A percentile compares a stretch with the other conserved stretches of the same genome.
These are phyloP conservation scores for Carterocephalus palaemon DNA, from an alignment of 2,888 invertebrate genomes.

Conservation along the genomic window DNA sequence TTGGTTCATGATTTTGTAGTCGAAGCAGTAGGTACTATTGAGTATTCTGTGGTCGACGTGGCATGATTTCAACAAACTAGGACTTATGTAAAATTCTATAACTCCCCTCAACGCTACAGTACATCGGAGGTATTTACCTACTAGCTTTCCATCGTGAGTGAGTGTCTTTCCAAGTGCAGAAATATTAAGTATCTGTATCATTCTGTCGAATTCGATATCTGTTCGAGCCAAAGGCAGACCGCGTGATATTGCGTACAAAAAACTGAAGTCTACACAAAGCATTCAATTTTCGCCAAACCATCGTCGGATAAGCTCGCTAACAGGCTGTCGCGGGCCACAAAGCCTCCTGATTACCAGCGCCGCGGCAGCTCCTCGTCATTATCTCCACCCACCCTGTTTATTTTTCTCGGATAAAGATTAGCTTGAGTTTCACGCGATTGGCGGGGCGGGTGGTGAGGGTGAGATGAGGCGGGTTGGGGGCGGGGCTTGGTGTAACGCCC, in stretches of 20 bases:
- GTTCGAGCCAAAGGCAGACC: constrained; percentile 29
- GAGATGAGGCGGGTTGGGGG: constrained; percentile 44
- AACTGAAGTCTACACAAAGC: constrained; percentile 40
- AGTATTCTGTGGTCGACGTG: too few relatives aligned
- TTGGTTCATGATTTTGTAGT: too few relatives aligned
- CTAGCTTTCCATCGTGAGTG: constrained; percentile 31
- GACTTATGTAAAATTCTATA: too few relatives aligned
- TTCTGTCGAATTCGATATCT: constrained; percentile 27
- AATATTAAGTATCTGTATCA: constrained; percentile 29
- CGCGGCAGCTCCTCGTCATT: constrained; percentile 64
- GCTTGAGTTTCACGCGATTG: constrained; percentile 70
- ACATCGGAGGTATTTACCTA: too few relatives aligned
- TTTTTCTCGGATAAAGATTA: constrained; percentile 79
- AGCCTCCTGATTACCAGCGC: constrained; percentile 71
- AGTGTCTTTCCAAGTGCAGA: constrained; percentile 49
- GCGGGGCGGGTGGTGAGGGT: constrained; percentile 54
- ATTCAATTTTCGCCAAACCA: constrained; percentile 69
- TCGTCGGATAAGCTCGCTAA: constrained; percentile 59
- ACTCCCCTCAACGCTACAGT: too few relatives aligned
- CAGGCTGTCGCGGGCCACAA: constrained; percentile 69
- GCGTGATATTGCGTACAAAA: constrained; percentile 35
- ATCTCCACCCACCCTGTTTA: constrained; percentile 76
- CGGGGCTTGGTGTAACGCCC: constrained; percentile 39
- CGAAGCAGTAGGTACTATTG: too few relatives aligned
- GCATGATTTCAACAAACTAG: too few relatives aligned